Conservation (phyloP, 2,888 invertebrate genomes). For the Griposia aprilina region DNA sequence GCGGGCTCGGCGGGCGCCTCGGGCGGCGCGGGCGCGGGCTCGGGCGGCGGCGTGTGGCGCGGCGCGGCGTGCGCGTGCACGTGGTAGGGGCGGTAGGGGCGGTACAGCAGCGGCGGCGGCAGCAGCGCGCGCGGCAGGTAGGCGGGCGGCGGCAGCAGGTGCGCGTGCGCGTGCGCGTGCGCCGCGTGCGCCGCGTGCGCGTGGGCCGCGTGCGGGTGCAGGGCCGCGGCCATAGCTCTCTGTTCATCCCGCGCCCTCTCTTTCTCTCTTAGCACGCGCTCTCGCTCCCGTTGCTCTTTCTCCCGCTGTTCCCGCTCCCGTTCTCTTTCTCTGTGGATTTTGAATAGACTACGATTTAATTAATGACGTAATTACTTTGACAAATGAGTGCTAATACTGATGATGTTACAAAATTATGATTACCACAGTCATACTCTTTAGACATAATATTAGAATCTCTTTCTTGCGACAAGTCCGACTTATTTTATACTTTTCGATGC, state of each 20-base stretch:
- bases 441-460: neutral
- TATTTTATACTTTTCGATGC: neutral
- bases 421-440: neutral
- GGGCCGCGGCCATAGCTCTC: constrained; percentile 66
- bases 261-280: constrained; percentile 76
- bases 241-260: constrained; percentile 76
- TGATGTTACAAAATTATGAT: neutral
- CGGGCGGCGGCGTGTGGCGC: constrained; percentile 33
- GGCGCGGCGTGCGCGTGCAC: constrained; percentile 49
- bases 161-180: constrained; percentile 60
- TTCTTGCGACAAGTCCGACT: neutral
- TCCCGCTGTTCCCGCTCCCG: constrained; percentile 81
- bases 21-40: constrained; percentile 13
- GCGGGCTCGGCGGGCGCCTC: constrained; percentile 19
- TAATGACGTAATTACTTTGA: neutral
- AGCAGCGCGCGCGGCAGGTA: constrained; percentile 75
- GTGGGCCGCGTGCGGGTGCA: constrained; percentile 69
- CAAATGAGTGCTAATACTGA: neutral
- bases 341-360: constrained; percentile 40
- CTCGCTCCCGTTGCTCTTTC: constrained; percentile 85
- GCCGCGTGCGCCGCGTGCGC: constrained; percentile 30
- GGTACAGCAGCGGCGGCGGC: constrained; percentile 81
- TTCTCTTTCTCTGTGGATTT: constrained; percentile 69
- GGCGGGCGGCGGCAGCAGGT: constrained; percentile 74
- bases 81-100: constrained; percentile 78